phyloP scores from a whole-genome alignment of 2,797 vertebrate species.

The Gymnocypris eckloni region DNA sequence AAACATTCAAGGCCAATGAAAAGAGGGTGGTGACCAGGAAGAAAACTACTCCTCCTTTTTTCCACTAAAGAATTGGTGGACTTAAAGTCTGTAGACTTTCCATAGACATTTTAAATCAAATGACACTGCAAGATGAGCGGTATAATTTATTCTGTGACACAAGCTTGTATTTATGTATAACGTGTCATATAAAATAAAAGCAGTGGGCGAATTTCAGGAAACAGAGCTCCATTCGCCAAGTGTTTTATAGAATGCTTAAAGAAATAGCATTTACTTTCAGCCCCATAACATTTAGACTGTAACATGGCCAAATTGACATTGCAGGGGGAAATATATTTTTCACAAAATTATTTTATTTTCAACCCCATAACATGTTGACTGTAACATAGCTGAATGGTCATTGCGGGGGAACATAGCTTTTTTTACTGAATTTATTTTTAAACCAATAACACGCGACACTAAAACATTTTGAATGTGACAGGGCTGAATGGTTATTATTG shows the following conservation, averaged over 20 bases:
- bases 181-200: conserved; percentile 3
- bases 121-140: not conserved
- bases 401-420: too few species aligned
- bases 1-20: conserved; percentile 3
- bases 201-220: not conserved
- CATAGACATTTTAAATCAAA: conserved; percentile 8
- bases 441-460: too few species aligned
- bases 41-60: not conserved
- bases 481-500: not conserved
- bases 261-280: not conserved
- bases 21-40: conserved; percentile 11
- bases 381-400: not conserved
- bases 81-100: not conserved
- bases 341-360: too few species aligned
- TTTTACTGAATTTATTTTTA: too few species aligned
- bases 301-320: too few species aligned
- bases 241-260: not conserved
- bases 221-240: not conserved
- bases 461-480: not conserved
- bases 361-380: too few species aligned
- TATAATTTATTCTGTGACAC: not conserved
- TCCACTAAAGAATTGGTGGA: not conserved
- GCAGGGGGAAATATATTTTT: too few species aligned
- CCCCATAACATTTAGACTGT: not conserved
- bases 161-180: not conserved